Evolutionary conservation across 2,888 invertebrate species (phyloP), one percentile per base, ranked within the genome.

Genomic region (Rapana venosa): DNA sequence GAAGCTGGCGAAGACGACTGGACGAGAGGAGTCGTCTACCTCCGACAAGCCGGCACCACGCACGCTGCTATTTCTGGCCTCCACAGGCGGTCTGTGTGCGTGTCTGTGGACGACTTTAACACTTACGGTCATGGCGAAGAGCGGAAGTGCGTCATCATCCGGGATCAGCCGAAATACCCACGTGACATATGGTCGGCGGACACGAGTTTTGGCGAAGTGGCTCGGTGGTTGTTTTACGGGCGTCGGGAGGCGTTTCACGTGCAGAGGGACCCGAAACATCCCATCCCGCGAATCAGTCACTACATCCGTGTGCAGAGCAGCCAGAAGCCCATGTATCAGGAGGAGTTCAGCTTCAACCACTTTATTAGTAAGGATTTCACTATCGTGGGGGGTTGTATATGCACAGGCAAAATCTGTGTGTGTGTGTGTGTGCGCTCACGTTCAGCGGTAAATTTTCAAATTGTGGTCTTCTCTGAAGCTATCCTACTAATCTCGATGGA

Each of bases 211-310:
- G 84, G 61, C 8, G 87, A 90, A 35, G 79, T 90, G 77, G 61
- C 88, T 61, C 74, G 90, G 2, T 90, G 90, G 90, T n/a, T 90
- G 47, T 90, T 83, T 30, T 90, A 90, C 61, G 90, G 90, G 22
- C 36, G 84, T 13, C 56, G 90, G 20, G 47, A 20, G 13, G n/a
- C 32, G 2, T 77, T 74, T 1, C 56, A 17, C 17, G 30, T 56
- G 35, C 70, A 58, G 30, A 74, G 66, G 17, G 56, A 66, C 22
- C 84, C 84, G 22, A 35, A 11, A 15, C 22, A 61, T 26, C 88
- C 88, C 22, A 90, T 90, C 17, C 90, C 90, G 2, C 61, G 88
- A 20, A 85, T 88, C 35, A 32, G 85, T 35, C 90, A 90, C 47
- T 88, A 88, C 77, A 85, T 90, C 35, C 70, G 88, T 35, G 36